A percentile compares a stretch with the other conserved stretches of the same genome.
Conservation (phyloP, 35 echinoderm and acorn worm species). For the Strongylocentrotus purpuratus region DNA sequence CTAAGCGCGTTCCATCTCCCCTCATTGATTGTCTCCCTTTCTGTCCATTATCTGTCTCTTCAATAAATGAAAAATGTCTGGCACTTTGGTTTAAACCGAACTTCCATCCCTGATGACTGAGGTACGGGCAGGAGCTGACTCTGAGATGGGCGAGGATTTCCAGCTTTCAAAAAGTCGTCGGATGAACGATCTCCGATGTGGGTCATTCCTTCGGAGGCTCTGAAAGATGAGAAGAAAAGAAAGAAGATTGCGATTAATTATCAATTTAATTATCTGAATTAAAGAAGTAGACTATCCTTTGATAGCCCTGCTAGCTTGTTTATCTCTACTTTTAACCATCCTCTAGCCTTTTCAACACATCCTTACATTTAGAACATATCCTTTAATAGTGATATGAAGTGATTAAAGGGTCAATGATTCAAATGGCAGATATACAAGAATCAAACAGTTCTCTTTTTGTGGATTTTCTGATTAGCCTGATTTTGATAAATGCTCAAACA, state of each 20-base stretch:
- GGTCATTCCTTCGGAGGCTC: neutral
- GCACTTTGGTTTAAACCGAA: slow-evolving; percentile 35
- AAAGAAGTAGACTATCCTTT: neutral
- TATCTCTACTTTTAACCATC: too few species aligned
- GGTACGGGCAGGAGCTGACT: slow-evolving; percentile 8
- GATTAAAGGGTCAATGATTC: neutral
- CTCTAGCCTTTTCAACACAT: neutral
- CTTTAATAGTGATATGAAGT: too few species aligned
- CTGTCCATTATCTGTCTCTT: slow-evolving; percentile 14
- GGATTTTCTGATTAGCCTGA: neutral
- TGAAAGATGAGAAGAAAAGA: neutral
- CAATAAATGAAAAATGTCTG: slow-evolving; percentile 32
- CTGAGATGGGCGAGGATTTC: neutral
- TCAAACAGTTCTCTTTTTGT: neutral
- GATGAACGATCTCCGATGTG: neutral
- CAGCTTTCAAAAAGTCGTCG: neutral
- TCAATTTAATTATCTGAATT: neutral
- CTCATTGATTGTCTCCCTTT: neutral
- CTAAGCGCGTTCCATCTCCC: neutral
- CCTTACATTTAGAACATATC: neutral
- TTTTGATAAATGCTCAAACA: neutral
- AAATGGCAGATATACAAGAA: neutral
- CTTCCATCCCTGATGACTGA: neutral
- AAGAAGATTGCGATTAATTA: neutral
- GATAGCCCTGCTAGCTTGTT: neutral